Conservation (phyloP, 2,113 vertebrate species). For the Gadus chalcogrammus region DNA sequence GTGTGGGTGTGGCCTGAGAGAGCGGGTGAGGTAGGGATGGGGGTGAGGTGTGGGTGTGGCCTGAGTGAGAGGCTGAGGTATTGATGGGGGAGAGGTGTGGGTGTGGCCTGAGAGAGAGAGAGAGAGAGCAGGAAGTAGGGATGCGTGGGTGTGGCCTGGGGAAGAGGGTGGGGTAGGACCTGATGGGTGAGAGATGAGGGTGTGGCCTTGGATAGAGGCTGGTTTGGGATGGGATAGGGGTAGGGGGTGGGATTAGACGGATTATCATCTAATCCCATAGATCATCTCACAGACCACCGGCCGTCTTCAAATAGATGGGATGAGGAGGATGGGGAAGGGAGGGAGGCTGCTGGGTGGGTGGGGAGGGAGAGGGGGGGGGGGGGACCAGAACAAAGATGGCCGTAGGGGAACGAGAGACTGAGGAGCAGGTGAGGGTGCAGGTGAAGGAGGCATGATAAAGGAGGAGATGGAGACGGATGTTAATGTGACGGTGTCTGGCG, state of each 20-base stretch:
- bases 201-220: background rate
- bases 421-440: constrained; percentile 12
- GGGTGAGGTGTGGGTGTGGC: no score
- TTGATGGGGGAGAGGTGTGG: background rate
- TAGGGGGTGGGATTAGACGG: constrained; percentile 35
- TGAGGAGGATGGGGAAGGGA: constrained; percentile 44
- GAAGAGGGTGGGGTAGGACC: background rate
- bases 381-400: no score
- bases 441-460: constrained; percentile 2
- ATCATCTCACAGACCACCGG: constrained; percentile 61
- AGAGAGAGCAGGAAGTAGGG: no score
- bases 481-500: background rate
- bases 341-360: constrained; percentile 22
- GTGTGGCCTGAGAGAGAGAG: background rate
- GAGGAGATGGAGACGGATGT: constrained; percentile 12
- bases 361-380: background rate
- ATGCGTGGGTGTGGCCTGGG: no score
- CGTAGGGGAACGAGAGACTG: background rate
- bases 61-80: background rate
- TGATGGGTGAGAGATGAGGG: background rate
- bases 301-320: constrained; percentile 66
- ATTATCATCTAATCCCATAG: constrained; percentile 73
- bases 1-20: no score
- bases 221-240: background rate
- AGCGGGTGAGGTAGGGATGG: background rate